These are phyloP conservation scores for Suillia variegata DNA, from an alignment of 2,888 invertebrate species.

Conservation along the genomic window DNA sequence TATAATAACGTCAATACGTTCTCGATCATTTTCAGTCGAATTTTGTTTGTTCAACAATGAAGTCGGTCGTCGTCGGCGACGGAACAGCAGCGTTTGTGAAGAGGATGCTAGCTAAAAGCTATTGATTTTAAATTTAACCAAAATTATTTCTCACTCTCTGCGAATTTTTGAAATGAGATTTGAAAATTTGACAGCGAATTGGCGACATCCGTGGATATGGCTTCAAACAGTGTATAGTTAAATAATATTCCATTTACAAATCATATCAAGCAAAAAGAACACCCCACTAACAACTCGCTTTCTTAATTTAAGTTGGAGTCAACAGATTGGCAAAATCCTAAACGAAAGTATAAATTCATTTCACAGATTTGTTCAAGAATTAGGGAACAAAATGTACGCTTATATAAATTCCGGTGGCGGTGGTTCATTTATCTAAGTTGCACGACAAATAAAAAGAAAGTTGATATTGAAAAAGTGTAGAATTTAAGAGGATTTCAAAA, in stretches of 20 bases:
- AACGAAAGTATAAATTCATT: not conserved
- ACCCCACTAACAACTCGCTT: not conserved
- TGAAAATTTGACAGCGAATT: slow-evolving; percentile 49
- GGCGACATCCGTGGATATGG: slow-evolving; percentile 55
- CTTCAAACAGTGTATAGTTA: slow-evolving; percentile 48
- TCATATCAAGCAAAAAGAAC: not conserved
- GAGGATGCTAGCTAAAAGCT: too few relatives aligned
- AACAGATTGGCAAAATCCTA: not conserved
- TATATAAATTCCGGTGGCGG: slow-evolving; percentile 5
- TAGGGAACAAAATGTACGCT: slow-evolving; percentile 8
- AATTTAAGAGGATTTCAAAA: too few relatives aligned
- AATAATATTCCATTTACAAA: not conserved
- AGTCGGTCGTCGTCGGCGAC: slow-evolving; percentile 41
- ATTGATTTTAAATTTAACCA: too few relatives aligned
- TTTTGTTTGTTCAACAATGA: slow-evolving; percentile 45
- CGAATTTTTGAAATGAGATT: slow-evolving; percentile 54
- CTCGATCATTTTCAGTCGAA: slow-evolving; percentile 41
- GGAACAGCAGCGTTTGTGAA: slow-evolving; percentile 8
- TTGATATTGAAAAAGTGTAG: too few relatives aligned
- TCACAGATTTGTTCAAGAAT: not conserved
- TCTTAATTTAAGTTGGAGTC: not conserved
- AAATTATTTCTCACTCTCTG: too few relatives aligned
- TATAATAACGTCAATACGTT: slow-evolving; percentile 11
- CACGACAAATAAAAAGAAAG: too few relatives aligned
- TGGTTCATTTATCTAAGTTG: too few relatives aligned